These are phyloP conservation scores for Neelides folsomi DNA, from an alignment of 2,888 invertebrate genomes.

Conservation along the genomic window DNA sequence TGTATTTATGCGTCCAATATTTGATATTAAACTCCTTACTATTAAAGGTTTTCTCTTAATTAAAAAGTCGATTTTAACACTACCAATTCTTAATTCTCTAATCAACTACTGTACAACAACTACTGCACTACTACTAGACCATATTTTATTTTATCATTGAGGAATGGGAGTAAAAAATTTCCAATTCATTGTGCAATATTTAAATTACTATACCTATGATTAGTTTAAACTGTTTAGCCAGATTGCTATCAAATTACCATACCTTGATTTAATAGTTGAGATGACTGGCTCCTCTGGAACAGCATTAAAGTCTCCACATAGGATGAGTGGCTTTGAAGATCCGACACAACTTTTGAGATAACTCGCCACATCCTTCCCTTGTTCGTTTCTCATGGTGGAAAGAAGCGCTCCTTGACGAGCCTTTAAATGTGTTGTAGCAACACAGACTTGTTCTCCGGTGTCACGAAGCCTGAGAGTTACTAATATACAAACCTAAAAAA, in stretches of 20 bases:
- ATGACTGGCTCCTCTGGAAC: constrained; percentile 59
- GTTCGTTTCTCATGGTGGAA: constrained; percentile 54
- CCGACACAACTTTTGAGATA: constrained; percentile 31
- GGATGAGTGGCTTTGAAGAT: constrained; percentile 45
- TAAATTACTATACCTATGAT: no score
- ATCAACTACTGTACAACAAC: no score
- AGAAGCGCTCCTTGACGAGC: constrained; percentile 54
- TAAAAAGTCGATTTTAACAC: no score
- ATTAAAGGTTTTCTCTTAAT: no score
- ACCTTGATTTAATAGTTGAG: constrained; percentile 42
- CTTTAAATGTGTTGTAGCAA: constrained; percentile 61
- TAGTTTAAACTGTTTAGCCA: no score
- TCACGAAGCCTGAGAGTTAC: constrained; percentile 44
- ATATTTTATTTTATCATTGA: no score
- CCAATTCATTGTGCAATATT: no score
- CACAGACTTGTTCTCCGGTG: constrained; percentile 49
- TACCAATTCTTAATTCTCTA: no score
- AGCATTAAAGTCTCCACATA: constrained; percentile 66
- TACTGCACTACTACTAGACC: no score
- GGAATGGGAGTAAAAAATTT: no score
- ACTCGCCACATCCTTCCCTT: constrained; percentile 47
- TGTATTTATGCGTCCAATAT: no score
- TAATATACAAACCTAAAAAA: constrained; percentile 47
- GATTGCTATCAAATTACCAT: not conserved
- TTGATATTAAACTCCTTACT: no score